These are phyloP conservation scores for Netelia melanura DNA, from an alignment of 2,888 invertebrate genomes.

Conservation along the genomic window DNA sequence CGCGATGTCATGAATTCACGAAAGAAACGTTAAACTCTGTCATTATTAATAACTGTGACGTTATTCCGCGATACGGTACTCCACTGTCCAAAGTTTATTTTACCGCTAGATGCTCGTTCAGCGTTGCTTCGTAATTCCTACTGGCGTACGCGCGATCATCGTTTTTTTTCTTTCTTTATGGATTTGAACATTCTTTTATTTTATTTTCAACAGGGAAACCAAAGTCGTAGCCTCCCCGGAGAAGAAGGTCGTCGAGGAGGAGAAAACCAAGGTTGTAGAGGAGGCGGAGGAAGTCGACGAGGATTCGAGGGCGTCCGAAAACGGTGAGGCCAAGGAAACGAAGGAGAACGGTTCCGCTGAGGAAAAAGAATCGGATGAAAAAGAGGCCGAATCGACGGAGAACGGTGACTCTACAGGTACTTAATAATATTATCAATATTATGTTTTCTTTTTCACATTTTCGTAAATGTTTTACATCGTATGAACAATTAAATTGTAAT, in stretches of 20 bases:
- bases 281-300: slow-evolving; percentile 85
- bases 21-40: slow-evolving; percentile 49
- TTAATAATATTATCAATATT: background rate
- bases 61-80: slow-evolving; percentile 8
- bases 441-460: background rate
- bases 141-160: background rate
- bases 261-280: slow-evolving; percentile 85
- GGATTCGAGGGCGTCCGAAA: slow-evolving; percentile 84
- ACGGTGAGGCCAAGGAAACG: slow-evolving; percentile 82
- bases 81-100: background rate
- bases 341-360: slow-evolving; percentile 85
- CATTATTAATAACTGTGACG: slow-evolving; percentile 68
- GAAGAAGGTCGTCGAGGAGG: slow-evolving; percentile 84
- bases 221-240: slow-evolving; percentile 83
- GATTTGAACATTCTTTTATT: slow-evolving; percentile 25
- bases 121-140: background rate
- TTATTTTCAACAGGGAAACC: slow-evolving; percentile 79
- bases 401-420: slow-evolving; percentile 85
- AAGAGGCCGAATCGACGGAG: slow-evolving; percentile 84
- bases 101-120: slow-evolving; percentile 9
- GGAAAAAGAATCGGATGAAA: slow-evolving; percentile 84
- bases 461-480: too few relatives aligned
- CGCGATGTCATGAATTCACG: slow-evolving; percentile 47
- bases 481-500: too few relatives aligned
- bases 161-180: background rate